These are phyloP conservation scores for Lasioglossum albipes DNA, from an alignment of 1,140 invertebrate species.

Conservation along the genomic window DNA sequence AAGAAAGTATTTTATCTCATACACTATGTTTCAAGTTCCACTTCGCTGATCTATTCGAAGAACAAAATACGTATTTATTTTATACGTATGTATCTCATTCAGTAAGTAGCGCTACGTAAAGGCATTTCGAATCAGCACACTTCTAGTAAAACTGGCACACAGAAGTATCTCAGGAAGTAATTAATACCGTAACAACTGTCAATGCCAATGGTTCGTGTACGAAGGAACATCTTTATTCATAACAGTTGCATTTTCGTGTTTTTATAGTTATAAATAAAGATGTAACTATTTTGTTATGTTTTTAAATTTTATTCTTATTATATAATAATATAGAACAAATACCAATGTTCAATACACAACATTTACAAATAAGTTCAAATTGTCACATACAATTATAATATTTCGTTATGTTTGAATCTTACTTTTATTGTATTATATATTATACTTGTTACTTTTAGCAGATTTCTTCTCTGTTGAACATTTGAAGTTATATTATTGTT, in stretches of 20 bases:
- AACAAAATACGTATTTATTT: constrained; percentile 43
- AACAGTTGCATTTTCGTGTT: constrained; percentile 16
- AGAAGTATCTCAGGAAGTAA: constrained; percentile 22
- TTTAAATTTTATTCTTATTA: constrained; percentile 47
- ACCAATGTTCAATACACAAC: constrained; percentile 27
- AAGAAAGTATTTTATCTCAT: background rate
- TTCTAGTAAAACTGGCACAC: constrained; percentile 1
- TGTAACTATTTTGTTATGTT: constrained; percentile 41
- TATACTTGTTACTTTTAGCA: constrained; percentile 37
- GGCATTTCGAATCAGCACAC: background rate
- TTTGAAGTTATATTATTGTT: constrained; percentile 28
- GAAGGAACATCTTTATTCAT: constrained; percentile 33
- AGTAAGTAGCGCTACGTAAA: background rate
- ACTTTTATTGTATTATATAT: constrained; percentile 50
- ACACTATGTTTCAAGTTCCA: constrained; percentile 5
- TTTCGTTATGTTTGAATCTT: constrained; percentile 47
- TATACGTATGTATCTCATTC: too few species aligned
- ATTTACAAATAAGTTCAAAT: constrained; percentile 24
- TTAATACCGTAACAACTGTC: constrained; percentile 37
- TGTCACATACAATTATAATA: constrained; percentile 23
- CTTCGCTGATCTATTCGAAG: constrained; percentile 19
- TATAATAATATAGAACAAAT: constrained; percentile 11
- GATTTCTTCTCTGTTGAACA: constrained; percentile 22
- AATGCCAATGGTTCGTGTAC: constrained; percentile 26
- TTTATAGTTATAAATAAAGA: constrained; percentile 40